Conservation (phyloP, 1,140 invertebrate species). For the Lysiphlebus fabarum region DNA sequence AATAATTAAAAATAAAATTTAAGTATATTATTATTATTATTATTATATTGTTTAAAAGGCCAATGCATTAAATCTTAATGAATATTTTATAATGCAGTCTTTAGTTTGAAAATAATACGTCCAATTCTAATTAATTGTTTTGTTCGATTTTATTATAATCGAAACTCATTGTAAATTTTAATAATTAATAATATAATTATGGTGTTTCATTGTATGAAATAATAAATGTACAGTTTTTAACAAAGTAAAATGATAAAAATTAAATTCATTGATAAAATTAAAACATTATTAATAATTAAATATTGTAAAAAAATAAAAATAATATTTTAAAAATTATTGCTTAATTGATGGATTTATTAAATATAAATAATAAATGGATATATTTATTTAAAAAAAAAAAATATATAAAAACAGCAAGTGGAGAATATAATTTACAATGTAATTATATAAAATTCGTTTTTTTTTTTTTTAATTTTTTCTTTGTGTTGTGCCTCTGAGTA, state of each 20-base stretch:
- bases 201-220: constrained; percentile 51
- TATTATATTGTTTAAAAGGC: too few relatives aligned
- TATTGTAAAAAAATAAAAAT: constrained; percentile 4
- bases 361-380: not conserved
- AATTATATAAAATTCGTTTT: constrained; percentile 24
- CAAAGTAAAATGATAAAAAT: too few relatives aligned
- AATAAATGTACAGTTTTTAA: constrained; percentile 49
- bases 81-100: too few relatives aligned
- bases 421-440: constrained; percentile 17
- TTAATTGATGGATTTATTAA: constrained; percentile 14
- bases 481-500: constrained; percentile 49
- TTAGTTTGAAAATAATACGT: not conserved
- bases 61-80: constrained; percentile 43
- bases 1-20: too few relatives aligned
- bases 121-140: constrained; percentile 47
- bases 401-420: constrained; percentile 14
- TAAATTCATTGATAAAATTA: too few relatives aligned
- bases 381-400: not conserved
- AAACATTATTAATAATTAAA: too few relatives aligned
- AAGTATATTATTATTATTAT: too few relatives aligned
- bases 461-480: constrained; percentile 48
- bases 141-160: constrained; percentile 45
- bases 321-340: constrained; percentile 14
- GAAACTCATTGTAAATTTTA: constrained; percentile 40
- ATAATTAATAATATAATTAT: constrained; percentile 32